These are phyloP conservation scores for Ellobium chinense DNA, from an alignment of 2,888 invertebrate genomes.

Conservation along the genomic window DNA sequence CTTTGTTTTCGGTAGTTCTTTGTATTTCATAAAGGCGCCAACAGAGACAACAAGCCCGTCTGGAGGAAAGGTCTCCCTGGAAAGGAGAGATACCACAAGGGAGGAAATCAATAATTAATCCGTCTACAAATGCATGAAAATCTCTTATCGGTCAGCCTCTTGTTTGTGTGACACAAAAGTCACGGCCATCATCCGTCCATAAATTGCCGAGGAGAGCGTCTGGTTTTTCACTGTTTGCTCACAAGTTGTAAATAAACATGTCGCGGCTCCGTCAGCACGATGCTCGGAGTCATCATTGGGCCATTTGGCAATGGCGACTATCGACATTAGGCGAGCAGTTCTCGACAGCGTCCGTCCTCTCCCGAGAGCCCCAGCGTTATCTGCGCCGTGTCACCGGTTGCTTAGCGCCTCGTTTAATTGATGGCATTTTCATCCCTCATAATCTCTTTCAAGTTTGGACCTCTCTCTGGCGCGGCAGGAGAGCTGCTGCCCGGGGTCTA, in stretches of 20 bases:
- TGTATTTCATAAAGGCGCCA: too few species aligned
- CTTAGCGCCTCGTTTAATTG: conserved; percentile 18
- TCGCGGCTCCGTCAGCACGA: neutral
- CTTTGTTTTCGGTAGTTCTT: too few species aligned
- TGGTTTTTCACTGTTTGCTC: neutral
- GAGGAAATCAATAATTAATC: too few species aligned
- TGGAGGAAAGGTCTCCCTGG: too few species aligned
- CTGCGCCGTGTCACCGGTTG: neutral
- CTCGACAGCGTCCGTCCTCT: too few species aligned
- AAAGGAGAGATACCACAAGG: too few species aligned
- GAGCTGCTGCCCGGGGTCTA: too few species aligned
- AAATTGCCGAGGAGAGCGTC: neutral
- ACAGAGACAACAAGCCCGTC: too few species aligned
- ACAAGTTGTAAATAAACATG: neutral
- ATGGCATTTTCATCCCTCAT: conserved; percentile 4
- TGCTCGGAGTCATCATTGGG: neutral
- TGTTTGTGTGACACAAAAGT: neutral
- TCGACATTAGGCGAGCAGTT: neutral
- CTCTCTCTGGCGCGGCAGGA: neutral
- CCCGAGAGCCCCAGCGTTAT: too few species aligned
- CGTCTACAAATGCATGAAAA: neutral
- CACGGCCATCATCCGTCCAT: neutral
- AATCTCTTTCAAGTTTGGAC: conserved; percentile 21
- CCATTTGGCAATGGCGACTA: neutral
- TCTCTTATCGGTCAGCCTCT: neutral